Percentiles rank a stretch among this genome's conserved stretches.
Evolutionary conservation across 1,140 invertebrate species (phyloP).

Genomic region (Cotesia glomerata): DNA sequence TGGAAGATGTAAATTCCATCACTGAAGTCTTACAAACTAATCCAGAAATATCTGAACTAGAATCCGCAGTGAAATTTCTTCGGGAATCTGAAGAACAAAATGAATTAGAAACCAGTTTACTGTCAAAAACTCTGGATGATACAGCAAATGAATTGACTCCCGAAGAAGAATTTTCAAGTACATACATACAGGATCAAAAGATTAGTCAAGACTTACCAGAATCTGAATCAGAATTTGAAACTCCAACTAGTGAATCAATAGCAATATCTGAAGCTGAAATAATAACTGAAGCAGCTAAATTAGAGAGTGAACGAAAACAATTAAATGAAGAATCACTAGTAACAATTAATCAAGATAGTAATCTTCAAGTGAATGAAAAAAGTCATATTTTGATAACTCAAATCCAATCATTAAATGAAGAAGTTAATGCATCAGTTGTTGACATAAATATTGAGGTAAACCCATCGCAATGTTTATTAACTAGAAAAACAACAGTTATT

Average conservation of each 20-base stretch:
- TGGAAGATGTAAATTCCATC: slow-evolving; percentile 22
- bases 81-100: slow-evolving; percentile 56
- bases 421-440: neutral
- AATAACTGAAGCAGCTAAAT: slow-evolving; percentile 58
- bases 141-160: slow-evolving; percentile 37
- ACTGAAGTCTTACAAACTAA: slow-evolving; percentile 37
- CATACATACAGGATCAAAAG: slow-evolving; percentile 45
- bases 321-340: slow-evolving; percentile 33
- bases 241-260: slow-evolving; percentile 48
- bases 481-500: slow-evolving; percentile 34
- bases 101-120: slow-evolving; percentile 40
- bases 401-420: neutral
- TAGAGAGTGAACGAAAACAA: slow-evolving; percentile 53
- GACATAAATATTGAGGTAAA: neutral
- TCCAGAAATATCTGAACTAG: slow-evolving; percentile 53
- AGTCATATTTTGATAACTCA: neutral
- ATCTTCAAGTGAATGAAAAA: neutral
- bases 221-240: slow-evolving; percentile 39
- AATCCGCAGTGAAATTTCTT: slow-evolving; percentile 57
- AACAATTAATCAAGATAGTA: neutral
- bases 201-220: slow-evolving; percentile 42
- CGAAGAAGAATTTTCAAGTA: slow-evolving; percentile 28
- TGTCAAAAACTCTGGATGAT: slow-evolving; percentile 42
- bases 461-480: neutral
- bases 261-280: slow-evolving; percentile 61